Percentiles rank a stretch among this genome's conserved stretches.
These are phyloP conservation scores for Hemibagrus guttatus DNA, from an alignment of 2,797 vertebrate genomes.

Conservation along the genomic window DNA sequence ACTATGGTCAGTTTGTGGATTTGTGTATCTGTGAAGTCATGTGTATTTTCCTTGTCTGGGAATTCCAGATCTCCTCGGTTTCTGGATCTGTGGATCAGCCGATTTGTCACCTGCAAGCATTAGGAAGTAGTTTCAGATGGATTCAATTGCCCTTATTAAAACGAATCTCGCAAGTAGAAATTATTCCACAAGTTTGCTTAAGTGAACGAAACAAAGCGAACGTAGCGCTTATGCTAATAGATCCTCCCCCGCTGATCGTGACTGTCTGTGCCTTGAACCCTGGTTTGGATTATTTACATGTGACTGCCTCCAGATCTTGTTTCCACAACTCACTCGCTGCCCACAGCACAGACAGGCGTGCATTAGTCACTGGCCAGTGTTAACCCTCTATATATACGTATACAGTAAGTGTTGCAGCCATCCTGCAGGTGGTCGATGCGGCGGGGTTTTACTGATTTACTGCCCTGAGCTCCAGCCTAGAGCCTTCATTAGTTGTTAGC, in stretches of 20 bases:
- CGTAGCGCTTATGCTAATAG: constrained; percentile 4
- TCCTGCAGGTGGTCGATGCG: not conserved
- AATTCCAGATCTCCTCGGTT: not conserved
- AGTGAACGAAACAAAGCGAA: not conserved
- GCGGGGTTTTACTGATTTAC: not conserved
- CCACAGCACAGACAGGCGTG: not conserved
- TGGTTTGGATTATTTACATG: constrained; percentile 1
- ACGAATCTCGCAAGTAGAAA: not conserved
- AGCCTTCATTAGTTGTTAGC: not conserved
- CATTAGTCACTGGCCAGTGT: constrained; percentile 1
- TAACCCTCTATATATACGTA: not conserved
- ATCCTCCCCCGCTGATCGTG: not conserved
- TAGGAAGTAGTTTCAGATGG: not conserved
- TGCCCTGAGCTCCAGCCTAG: not conserved
- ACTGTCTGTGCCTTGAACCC: constrained; percentile 16
- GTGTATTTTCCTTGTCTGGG: not conserved
- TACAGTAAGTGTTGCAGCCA: not conserved
- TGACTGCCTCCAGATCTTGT: not conserved
- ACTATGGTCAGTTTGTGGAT: not conserved
- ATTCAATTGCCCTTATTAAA: not conserved
- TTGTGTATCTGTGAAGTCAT: not conserved
- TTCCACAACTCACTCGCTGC: not conserved
- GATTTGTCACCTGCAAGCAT: not conserved
- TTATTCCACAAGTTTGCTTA: not conserved
- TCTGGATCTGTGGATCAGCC: not conserved